Percentiles rank a stretch among this genome's conserved stretches.
These are phyloP conservation scores for Amazona vittata DNA, from an alignment of 2,113 vertebrate genomes.

Conservation along the genomic window DNA sequence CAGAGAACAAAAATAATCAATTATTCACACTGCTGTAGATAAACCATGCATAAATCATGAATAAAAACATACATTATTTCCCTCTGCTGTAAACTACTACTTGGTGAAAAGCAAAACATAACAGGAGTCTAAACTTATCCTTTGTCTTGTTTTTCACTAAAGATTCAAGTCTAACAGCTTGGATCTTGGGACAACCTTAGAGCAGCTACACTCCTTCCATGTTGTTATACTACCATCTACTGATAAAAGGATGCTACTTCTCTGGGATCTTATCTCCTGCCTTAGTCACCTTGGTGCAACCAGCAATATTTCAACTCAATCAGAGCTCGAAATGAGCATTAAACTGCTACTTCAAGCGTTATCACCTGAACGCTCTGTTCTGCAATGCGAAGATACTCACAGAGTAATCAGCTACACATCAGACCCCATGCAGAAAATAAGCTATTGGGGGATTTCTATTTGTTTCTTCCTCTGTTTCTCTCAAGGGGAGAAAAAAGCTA, in stretches of 20 bases:
- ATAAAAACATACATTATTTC: constrained; percentile 1
- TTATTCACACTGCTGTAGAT: constrained; percentile 27
- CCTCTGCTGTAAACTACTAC: not conserved
- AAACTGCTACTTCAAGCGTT: not conserved
- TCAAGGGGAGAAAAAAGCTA: not conserved
- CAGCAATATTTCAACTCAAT: constrained; percentile 5
- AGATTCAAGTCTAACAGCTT: not conserved
- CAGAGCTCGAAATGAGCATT: not conserved
- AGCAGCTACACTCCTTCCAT: not conserved
- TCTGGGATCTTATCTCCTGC: not conserved
- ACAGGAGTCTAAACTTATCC: not conserved
- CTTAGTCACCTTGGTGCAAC: not conserved
- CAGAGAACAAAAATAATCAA: constrained; percentile 49
- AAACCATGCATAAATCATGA: not conserved
- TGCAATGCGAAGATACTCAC: not conserved
- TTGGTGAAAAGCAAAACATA: not conserved
- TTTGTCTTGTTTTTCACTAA: not conserved
- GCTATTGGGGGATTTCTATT: not conserved
- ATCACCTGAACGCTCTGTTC: not conserved
- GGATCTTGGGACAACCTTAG: not conserved
- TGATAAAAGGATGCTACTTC: constrained; percentile 76
- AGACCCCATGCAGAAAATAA: not conserved
- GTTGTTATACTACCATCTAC: constrained; percentile 82
- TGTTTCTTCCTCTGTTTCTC: constrained; percentile 27
- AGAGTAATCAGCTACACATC: constrained; percentile 18